Evolutionary conservation across 2,113 vertebrate genomes (phyloP).

Genomic region (Pionites leucogaster): DNA sequence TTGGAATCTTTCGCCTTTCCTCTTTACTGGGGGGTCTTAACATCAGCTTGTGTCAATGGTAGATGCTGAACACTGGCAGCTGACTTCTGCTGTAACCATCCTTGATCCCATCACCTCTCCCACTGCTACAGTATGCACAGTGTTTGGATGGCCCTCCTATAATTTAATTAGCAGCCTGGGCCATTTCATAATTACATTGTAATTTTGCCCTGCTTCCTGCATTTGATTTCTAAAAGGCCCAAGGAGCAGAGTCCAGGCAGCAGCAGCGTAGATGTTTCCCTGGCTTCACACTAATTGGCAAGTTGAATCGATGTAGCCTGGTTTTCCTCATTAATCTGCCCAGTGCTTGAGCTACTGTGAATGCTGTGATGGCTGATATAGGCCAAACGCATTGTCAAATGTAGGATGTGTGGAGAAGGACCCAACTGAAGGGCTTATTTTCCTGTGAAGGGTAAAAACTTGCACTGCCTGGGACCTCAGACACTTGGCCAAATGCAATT

Average conservation of each 20-base stretch:
- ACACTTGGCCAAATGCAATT: background rate
- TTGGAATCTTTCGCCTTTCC: background rate
- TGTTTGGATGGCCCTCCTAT: background rate
- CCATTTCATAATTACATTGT: background rate
- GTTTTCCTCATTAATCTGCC: background rate
- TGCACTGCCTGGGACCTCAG: background rate
- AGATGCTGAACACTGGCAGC: background rate
- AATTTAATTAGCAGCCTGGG: background rate
- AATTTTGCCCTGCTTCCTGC: background rate
- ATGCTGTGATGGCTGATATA: background rate
- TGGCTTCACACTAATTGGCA: background rate
- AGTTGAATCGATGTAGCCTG: background rate
- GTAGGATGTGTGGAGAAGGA: background rate
- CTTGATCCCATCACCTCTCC: background rate
- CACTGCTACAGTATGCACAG: background rate
- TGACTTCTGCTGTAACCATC: background rate
- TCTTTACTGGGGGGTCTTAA: background rate
- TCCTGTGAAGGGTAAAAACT: background rate
- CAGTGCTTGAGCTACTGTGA: background rate
- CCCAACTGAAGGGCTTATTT: background rate
- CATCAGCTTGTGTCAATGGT: background rate
- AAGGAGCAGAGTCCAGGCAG: background rate
- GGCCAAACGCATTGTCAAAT: accelerated
- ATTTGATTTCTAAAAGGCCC: background rate
- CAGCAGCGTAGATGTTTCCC: background rate